Conservation (phyloP, 2,888 invertebrate genomes). For the Sarcophaga variegata region DNA sequence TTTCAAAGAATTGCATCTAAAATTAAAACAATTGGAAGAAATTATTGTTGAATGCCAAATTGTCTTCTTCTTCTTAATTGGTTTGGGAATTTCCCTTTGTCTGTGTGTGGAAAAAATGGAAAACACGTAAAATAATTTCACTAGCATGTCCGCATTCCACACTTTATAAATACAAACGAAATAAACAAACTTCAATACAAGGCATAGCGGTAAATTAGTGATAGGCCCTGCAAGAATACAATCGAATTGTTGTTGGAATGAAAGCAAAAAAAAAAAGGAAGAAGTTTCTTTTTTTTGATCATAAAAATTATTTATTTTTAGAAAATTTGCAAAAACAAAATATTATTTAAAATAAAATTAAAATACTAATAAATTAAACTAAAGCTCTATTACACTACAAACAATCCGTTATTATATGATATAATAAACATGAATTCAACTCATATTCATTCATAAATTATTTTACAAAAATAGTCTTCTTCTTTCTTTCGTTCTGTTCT, state of each 20-base stretch:
- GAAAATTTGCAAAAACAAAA: slow-evolving; percentile 57
- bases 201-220: not conserved
- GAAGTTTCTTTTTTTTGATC: not conserved
- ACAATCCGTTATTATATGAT: slow-evolving; percentile 14
- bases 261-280: not conserved
- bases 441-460: slow-evolving; percentile 48
- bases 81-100: slow-evolving; percentile 41
- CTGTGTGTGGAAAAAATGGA: slow-evolving; percentile 14
- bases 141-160: slow-evolving; percentile 64
- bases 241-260: not conserved
- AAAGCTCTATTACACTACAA: not conserved
- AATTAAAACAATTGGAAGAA: slow-evolving; percentile 21
- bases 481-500: too few relatives aligned
- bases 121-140: slow-evolving; percentile 20
- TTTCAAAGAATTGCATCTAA: not conserved
- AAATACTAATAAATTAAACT: slow-evolving; percentile 19
- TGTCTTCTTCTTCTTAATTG: slow-evolving; percentile 7
- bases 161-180: slow-evolving; percentile 29
- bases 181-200: too few relatives aligned
- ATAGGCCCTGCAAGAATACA: not conserved
- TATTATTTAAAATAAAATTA: slow-evolving; percentile 49
- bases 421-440: slow-evolving; percentile 36
- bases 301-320: slow-evolving; percentile 67
- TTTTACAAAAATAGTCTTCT: not conserved
- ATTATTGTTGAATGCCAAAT: slow-evolving; percentile 55